Evolutionary conservation across 2,797 vertebrate species (phyloP), one percentile per base, ranked within the genome.

Genomic region (Microctenopoma stevenorrisi): DNA sequence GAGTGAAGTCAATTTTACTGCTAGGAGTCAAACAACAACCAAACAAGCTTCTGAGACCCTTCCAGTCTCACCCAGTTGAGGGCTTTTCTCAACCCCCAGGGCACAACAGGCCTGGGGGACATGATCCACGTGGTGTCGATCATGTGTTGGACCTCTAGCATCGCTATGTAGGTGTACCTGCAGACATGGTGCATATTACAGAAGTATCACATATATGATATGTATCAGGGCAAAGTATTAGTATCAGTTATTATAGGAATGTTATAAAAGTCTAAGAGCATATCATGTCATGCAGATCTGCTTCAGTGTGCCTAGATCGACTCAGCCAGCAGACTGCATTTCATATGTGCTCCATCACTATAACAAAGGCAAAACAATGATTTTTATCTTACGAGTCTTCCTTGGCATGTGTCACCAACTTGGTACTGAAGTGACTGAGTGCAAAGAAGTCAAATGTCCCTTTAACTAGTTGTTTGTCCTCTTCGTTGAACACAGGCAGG

Each of bases 391-490:
- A 93, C 92, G 86, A 77, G 85, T 96, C 94, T 77, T 98, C 96
- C 62, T 95, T 95, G 73, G 95, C 96, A 43, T 95, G 96, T 15
- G 96, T 95, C 40, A 97, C 97, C 4, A 98, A 93, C 37, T 94
- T 91, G 51, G 97, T 97, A 38, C 95, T 98, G 81, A 96, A 98
- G 86, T 99, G 98, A 83, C 96, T 97, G 30, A 99, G 82, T 10
- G 96, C 97, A 64, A 99, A 95, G 86, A 99, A 99, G 87, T 99
- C 98, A 44, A 94, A 97, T 0, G 97, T 95, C 43, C 97, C 97
- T 78, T 70, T 94, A 43, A 99, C 94, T 54, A 96, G 90, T 56
- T 72, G 80, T 42, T 79, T 93, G 59, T 97, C 96, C 0, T 94
- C 92, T 48, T 96, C 93, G 0, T 95, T 97, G 92, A 99, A 99